A percentile compares a stretch with the other conserved stretches of the same genome.
Conservation (phyloP, 2,797 vertebrate genomes). For the Argya squamiceps region DNA sequence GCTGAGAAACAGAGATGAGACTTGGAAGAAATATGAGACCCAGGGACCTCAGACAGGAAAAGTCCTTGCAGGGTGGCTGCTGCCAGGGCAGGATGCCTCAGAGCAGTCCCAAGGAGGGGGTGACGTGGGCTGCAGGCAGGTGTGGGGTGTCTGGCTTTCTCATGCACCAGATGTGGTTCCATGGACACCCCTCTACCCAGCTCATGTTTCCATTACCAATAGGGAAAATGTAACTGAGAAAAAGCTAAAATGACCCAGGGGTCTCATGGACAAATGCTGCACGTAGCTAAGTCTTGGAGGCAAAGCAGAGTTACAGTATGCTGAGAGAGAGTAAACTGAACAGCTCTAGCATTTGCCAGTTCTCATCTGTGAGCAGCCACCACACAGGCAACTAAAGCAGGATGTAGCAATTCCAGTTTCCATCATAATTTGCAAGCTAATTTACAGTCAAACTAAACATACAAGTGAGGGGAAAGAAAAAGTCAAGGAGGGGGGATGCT, state of each 20-base stretch:
- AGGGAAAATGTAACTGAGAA: neutral
- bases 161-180: conserved; percentile 28
- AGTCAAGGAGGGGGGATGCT: accelerated
- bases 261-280: neutral
- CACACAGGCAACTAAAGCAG: neutral
- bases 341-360: neutral
- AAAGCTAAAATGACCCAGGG: neutral
- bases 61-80: neutral
- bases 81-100: neutral
- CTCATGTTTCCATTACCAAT: neutral
- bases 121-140: neutral
- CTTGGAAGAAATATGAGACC: neutral
- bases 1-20: neutral
- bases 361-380: neutral
- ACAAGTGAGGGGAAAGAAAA: neutral
- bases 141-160: neutral
- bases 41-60: neutral
- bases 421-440: neutral
- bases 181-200: neutral
- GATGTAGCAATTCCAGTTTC: neutral
- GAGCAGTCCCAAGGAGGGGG: neutral
- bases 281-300: neutral
- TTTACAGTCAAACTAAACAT: neutral
- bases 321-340: neutral
- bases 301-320: neutral